Evolutionary conservation across 2,888 invertebrate genomes (phyloP), one percentile per base, ranked within the genome.

Genomic region (Plebejus argus): DNA sequence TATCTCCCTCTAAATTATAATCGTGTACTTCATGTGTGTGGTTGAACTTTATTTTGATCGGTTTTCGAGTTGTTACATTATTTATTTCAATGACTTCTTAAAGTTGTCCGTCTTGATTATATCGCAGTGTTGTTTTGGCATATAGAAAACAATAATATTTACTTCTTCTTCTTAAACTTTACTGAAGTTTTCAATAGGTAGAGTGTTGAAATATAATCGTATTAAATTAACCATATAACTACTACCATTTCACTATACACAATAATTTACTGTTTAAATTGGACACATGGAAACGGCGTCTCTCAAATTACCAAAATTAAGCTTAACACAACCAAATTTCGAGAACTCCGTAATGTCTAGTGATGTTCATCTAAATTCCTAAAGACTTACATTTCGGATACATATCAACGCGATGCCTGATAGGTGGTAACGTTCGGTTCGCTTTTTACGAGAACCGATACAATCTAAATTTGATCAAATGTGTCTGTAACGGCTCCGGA

Each of bases 1-100:
- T 45, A 72, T 74, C 74, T 74, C 0, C 85, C 85, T 84, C 83
- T 83, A 79, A 85, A 84, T 84, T 84, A 84, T 82, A 81, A 79
- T 80, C 78, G 35, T 77, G 79, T 76, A 77, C 58, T 76, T 20
- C 79, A 79, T 79, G 18, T 39, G 39, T 71, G 35, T 71, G 12
- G 4, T 35, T 66, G 6, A 28, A 28, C 28, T 66, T 18, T 66
- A 66, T 28, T 66, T 28, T 28, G 1, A 15, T 28, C 66, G 28
- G 39, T 8, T 71, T 39, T 53, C 4, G 18, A 71, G 4, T n/a
- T 15, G 61, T 12, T 28, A 66, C 28, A 12, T 61, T 61, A 10
- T 61, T 20, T 23, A 23, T 20, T 23, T 61, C 6, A 23, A 23
- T 61, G 10, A 10, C 23, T 61, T 61, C 23, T 1, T 45, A 12